Evolutionary conservation across 2,113 vertebrate species (phyloP).

Genomic region (Cynoglossus semilaevis): DNA sequence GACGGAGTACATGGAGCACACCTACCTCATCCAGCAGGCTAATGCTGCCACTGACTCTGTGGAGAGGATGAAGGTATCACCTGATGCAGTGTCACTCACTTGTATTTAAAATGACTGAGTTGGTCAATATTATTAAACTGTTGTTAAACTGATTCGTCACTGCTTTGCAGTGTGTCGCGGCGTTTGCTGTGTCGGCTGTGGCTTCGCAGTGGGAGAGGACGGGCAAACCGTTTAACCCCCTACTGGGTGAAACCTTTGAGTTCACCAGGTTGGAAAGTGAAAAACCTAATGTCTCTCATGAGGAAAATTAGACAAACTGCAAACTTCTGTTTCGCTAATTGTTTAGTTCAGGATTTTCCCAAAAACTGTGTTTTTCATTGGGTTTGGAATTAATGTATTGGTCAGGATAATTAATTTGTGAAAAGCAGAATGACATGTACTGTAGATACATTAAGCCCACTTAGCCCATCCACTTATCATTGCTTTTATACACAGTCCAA

Average conservation of each 20-base stretch:
- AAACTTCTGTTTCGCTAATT: not conserved
- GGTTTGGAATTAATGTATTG: not conserved
- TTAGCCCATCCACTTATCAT: too few relatives aligned
- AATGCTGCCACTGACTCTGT: constrained; percentile 82
- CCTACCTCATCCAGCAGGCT: constrained; percentile 96
- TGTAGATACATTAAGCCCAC: too few relatives aligned
- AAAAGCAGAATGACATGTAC: too few relatives aligned
- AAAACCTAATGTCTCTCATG: not conserved
- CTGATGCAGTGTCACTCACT: too few relatives aligned
- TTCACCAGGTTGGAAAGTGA: constrained; percentile 82
- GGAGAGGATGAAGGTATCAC: constrained; percentile 90
- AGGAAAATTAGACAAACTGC: too few relatives aligned
- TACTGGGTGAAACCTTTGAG: constrained; percentile 96
- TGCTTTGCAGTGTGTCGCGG: constrained; percentile 86
- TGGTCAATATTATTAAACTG: too few relatives aligned
- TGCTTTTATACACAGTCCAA: too few relatives aligned
- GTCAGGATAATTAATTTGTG: too few relatives aligned
- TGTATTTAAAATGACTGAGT: not conserved
- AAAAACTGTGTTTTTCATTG: not conserved
- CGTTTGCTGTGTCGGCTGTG: constrained; percentile 96
- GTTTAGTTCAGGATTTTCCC: not conserved
- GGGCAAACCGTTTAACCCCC: constrained; percentile 95
- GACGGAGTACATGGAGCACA: constrained; percentile 97
- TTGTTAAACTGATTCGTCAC: not conserved
- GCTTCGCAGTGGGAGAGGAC: constrained; percentile 98